phyloP scores from a whole-genome alignment of 2,888 invertebrate species.

The Carterocephalus palaemon region DNA sequence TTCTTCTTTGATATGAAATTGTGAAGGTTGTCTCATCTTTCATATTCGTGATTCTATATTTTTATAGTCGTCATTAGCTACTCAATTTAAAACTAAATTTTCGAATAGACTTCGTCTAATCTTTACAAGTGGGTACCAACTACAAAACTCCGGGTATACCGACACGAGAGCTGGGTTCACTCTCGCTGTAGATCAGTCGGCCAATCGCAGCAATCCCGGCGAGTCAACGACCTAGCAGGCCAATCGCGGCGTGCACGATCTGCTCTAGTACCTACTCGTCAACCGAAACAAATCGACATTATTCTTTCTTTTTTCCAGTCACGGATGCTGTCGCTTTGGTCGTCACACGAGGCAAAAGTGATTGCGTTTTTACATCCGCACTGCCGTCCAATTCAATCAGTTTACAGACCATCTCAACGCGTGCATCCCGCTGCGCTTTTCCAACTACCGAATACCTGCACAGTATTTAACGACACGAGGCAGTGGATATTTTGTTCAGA shows the following conservation, averaged over 20 bases:
- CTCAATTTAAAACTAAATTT: too few species aligned
- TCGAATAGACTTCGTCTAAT: too few species aligned
- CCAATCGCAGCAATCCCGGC: constrained; percentile 41
- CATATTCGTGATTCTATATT: too few species aligned
- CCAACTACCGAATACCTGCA: constrained; percentile 10
- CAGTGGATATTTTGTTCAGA: neutral
- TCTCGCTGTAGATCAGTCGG: constrained; percentile 18
- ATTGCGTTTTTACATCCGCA: constrained; percentile 35
- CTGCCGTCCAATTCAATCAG: constrained; percentile 34
- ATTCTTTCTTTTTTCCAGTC: constrained; percentile 47
- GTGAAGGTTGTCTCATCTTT: too few species aligned
- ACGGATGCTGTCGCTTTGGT: constrained; percentile 42
- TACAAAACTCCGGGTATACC: constrained; percentile 28
- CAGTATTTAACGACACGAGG: constrained; percentile 5
- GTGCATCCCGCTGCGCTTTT: constrained; percentile 24
- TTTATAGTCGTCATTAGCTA: too few species aligned
- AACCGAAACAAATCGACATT: constrained; percentile 64
- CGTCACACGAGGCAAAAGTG: constrained; percentile 31
- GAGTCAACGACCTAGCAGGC: constrained; percentile 61
- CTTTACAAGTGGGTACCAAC: too few species aligned
- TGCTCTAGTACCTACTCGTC: constrained; percentile 54
- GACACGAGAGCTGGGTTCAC: constrained; percentile 13
- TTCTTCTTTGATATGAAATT: too few species aligned
- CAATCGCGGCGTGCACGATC: constrained; percentile 52
- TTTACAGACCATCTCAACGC: constrained; percentile 27